These are phyloP conservation scores for Neomonachus schauinslandi DNA, from an alignment of 2,113 vertebrate genomes.

Conservation along the genomic window DNA sequence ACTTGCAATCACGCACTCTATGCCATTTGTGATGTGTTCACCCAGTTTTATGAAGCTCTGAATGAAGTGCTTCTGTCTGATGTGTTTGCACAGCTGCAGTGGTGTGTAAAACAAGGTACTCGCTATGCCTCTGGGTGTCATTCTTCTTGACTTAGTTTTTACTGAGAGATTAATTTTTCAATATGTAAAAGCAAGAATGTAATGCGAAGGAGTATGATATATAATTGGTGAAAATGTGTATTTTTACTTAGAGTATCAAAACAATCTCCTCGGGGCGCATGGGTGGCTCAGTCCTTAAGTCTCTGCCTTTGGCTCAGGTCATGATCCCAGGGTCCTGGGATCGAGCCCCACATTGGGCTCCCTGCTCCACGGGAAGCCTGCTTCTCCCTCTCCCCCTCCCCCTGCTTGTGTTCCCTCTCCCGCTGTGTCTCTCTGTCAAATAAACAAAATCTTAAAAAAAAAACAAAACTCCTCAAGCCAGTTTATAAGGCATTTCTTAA, in stretches of 20 bases:
- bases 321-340: no score
- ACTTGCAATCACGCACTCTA: conserved; percentile 99
- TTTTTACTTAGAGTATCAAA: neutral
- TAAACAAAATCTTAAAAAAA: no score
- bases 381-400: no score
- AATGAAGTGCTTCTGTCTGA: conserved; percentile 95
- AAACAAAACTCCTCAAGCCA: neutral
- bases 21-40: conserved; percentile 98
- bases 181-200: neutral
- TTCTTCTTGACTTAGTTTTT: neutral
- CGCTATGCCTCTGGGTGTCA: neutral
- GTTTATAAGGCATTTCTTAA: conserved; percentile 45
- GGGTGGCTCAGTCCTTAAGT: no score
- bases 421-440: no score
- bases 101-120: conserved; percentile 98
- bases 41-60: conserved; percentile 96
- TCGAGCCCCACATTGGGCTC: no score
- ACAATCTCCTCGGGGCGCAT: neutral
- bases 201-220: neutral
- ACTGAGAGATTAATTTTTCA: neutral
- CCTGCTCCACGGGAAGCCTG: no score
- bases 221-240: neutral
- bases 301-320: no score
- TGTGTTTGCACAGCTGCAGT: conserved; percentile 96
- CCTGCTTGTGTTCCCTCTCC: no score